Conservation (phyloP, 1,140 invertebrate genomes). For the Eumaeus atala region DNA sequence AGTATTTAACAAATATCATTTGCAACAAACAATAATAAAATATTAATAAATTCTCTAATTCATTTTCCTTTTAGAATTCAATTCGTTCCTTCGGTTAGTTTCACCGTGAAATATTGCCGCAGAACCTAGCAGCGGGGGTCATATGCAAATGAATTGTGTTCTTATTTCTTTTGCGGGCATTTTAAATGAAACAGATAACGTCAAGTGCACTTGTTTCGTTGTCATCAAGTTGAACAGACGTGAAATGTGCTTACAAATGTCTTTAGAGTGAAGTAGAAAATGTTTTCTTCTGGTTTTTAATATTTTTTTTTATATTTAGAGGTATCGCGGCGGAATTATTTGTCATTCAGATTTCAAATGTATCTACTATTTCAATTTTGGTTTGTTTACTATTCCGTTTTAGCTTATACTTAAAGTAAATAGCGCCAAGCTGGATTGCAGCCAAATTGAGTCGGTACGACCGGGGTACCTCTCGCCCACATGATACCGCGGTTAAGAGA, state of each 20-base stretch:
- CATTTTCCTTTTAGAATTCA: constrained; percentile 1
- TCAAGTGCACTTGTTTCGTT: constrained; percentile 16
- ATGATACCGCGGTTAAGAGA: too few relatives aligned
- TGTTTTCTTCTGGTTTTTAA: too few relatives aligned
- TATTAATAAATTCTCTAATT: too few relatives aligned
- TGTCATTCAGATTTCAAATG: not conserved
- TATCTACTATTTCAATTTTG: too few relatives aligned
- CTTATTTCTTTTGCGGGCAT: constrained; percentile 16
- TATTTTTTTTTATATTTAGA: too few relatives aligned
- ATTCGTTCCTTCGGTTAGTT: constrained; percentile 2
- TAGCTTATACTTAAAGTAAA: too few relatives aligned
- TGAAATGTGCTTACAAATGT: constrained; percentile 15
- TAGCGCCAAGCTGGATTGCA: too few relatives aligned
- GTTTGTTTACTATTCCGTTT: too few relatives aligned
- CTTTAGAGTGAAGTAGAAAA: not conserved
- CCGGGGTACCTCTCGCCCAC: too few relatives aligned
- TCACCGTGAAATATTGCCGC: not conserved
- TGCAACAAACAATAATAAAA: too few relatives aligned
- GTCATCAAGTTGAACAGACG: constrained; percentile 11
- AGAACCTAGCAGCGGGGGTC: not conserved
- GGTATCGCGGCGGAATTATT: not conserved
- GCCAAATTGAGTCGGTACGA: too few relatives aligned
- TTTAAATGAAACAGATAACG: constrained; percentile 18
- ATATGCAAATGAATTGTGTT: constrained; percentile 22
- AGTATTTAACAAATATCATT: too few relatives aligned